Evolutionary conservation across 1,140 invertebrate genomes (phyloP).

Genomic region (Drosophila ogumai): DNA sequence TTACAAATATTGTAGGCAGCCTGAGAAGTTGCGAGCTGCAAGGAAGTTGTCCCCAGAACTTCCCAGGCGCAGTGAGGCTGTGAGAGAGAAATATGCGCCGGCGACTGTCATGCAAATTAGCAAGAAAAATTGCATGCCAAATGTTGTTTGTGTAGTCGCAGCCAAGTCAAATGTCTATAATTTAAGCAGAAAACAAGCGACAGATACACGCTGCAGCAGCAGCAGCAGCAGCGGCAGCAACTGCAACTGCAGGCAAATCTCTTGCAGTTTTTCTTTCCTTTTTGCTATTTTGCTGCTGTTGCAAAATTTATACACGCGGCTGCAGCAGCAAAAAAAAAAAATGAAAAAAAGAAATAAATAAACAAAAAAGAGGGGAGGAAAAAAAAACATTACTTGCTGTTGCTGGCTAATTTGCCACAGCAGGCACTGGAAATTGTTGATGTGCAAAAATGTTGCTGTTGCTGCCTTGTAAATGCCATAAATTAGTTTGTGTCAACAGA

Average conservation of each 20-base stretch:
- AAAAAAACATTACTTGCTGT: conserved; percentile 60
- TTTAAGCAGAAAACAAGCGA: conserved; percentile 81
- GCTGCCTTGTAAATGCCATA: conserved; percentile 79
- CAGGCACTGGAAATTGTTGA: conserved; percentile 79
- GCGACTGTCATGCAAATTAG: conserved; percentile 76
- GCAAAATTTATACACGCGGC: conserved; percentile 78
- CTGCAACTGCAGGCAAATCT: conserved; percentile 65
- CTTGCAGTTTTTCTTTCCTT: conserved; percentile 57
- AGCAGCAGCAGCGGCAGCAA: conserved; percentile 28
- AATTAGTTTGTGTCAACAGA: conserved; percentile 79
- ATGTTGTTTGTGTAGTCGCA: conserved; percentile 68
- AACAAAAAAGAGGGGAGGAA: conserved; percentile 19
- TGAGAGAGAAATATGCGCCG: conserved; percentile 49
- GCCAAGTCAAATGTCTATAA: conserved; percentile 81
- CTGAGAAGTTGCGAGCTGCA: conserved; percentile 39
- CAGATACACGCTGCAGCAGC: conserved; percentile 73
- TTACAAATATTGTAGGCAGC: conserved; percentile 73
- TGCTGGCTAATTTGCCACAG: conserved; percentile 77
- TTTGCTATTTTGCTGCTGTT: conserved; percentile 51
- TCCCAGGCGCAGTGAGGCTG: conserved; percentile 45
- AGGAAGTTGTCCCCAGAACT: conserved; percentile 64
- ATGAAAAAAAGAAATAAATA: conserved; percentile 34
- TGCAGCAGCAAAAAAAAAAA: conserved; percentile 36
- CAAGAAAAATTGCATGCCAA: conserved; percentile 82
- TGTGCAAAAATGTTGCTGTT: conserved; percentile 70